A percentile compares a stretch with the other conserved stretches of the same genome.
These are phyloP conservation scores for Hirundo rustica DNA, from an alignment of 2,797 vertebrate species.

Conservation along the genomic window DNA sequence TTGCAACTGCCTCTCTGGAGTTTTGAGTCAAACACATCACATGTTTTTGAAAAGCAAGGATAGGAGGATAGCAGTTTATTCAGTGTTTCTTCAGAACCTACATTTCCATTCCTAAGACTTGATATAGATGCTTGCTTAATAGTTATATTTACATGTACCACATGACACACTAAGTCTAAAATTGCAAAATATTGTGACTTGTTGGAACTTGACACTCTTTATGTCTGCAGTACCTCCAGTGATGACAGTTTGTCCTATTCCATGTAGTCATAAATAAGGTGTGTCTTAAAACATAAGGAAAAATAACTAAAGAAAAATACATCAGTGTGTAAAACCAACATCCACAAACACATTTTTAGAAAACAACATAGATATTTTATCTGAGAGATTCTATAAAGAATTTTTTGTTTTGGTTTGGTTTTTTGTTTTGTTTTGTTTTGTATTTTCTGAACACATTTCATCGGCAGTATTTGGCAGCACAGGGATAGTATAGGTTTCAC, in stretches of 20 bases:
- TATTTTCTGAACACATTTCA: background rate
- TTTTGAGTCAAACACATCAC: background rate
- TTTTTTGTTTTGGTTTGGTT: background rate
- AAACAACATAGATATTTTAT: background rate
- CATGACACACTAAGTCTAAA: background rate
- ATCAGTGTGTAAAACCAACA: background rate
- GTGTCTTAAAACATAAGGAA: background rate
- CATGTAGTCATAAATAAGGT: background rate
- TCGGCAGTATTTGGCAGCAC: background rate
- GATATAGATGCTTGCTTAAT: background rate
- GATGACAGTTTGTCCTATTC: background rate
- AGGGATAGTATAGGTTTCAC: background rate
- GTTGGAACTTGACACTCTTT: background rate
- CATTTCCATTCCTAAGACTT: background rate
- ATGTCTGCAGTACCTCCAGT: background rate
- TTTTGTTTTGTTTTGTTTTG: background rate
- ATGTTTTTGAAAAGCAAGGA: background rate
- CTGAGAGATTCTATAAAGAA: background rate
- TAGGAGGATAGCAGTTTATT: background rate
- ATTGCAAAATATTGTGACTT: background rate
- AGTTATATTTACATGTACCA: background rate
- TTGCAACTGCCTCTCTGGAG: background rate
- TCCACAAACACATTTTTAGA: background rate
- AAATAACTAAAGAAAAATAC: background rate
- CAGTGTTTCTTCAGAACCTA: background rate